Evolutionary conservation across 2,113 vertebrate genomes (phyloP).

Genomic region (Tauraco erythrolophus): DNA sequence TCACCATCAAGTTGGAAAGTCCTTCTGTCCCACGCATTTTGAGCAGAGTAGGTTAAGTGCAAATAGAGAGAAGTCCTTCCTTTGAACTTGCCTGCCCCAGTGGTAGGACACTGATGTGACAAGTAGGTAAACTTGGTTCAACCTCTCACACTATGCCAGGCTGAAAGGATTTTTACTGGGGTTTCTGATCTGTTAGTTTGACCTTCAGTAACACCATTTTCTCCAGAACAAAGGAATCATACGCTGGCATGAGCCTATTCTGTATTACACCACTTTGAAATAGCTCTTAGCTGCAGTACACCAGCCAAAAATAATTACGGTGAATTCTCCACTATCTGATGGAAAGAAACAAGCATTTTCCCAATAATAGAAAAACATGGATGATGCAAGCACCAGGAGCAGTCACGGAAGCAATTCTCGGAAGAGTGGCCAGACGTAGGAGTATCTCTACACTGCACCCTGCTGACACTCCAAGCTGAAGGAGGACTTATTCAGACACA

Average conservation of each 20-base stretch:
- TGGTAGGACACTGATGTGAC: not conserved
- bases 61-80: not conserved
- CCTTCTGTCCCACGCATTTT: not conserved
- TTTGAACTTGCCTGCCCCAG: not conserved
- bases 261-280: not conserved
- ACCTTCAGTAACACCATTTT: not conserved
- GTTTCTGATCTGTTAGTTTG: not conserved
- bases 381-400: constrained; percentile 11
- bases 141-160: not conserved
- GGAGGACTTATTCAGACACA: not conserved
- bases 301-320: constrained; percentile 26
- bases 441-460: not conserved
- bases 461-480: not conserved
- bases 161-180: not conserved
- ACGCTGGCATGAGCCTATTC: not conserved
- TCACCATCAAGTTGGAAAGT: not conserved
- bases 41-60: not conserved
- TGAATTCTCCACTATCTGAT: not conserved
- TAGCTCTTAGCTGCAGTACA: not conserved
- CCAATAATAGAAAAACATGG: not conserved
- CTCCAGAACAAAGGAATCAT: not conserved
- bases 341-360: constrained; percentile 12
- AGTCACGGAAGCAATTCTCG: not conserved
- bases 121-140: not conserved
- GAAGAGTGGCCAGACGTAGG: not conserved